These are phyloP conservation scores for Trachelus iudaicus DNA, from an alignment of 2,888 invertebrate species.

Conservation along the genomic window DNA sequence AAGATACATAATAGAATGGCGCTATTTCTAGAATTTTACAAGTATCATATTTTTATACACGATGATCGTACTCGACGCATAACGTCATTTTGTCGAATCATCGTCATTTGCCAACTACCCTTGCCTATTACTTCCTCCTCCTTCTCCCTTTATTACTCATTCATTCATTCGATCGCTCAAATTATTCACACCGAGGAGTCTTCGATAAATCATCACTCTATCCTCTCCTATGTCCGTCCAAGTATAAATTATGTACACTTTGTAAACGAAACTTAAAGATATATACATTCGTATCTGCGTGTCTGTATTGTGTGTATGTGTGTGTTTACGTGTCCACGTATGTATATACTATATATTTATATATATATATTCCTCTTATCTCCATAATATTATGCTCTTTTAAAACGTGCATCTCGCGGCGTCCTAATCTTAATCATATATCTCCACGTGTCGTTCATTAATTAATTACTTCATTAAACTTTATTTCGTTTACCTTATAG, in stretches of 20 bases:
- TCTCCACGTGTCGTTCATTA: slow-evolving; percentile 31
- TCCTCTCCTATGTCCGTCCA: slow-evolving; percentile 26
- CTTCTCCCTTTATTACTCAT: background rate
- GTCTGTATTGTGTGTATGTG: slow-evolving; percentile 11
- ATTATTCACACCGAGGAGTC: background rate
- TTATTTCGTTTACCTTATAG: slow-evolving; percentile 57
- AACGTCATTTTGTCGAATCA: background rate
- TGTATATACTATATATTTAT: slow-evolving; percentile 20
- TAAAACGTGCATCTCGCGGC: slow-evolving; percentile 28
- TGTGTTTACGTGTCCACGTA: background rate
- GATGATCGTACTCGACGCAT: slow-evolving; percentile 28
- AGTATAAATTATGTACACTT: slow-evolving; percentile 58
- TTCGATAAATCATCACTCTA: background rate
- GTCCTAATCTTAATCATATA: slow-evolving; percentile 26
- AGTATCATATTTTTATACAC: slow-evolving; percentile 52
- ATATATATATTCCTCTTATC: slow-evolving; percentile 34
- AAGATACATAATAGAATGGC: slow-evolving; percentile 62
- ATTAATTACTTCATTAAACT: slow-evolving; percentile 44
- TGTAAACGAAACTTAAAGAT: slow-evolving; percentile 40
- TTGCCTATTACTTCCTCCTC: background rate
- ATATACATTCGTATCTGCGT: slow-evolving; percentile 26
- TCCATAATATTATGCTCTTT: slow-evolving; percentile 43
- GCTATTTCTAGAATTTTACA: slow-evolving; percentile 62
- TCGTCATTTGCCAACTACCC: background rate
- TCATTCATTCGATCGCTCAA: background rate